Percentiles rank a stretch among this genome's conserved stretches.
Conservation (phyloP, 2,797 vertebrate genomes). For the Hippocampus kuda region DNA sequence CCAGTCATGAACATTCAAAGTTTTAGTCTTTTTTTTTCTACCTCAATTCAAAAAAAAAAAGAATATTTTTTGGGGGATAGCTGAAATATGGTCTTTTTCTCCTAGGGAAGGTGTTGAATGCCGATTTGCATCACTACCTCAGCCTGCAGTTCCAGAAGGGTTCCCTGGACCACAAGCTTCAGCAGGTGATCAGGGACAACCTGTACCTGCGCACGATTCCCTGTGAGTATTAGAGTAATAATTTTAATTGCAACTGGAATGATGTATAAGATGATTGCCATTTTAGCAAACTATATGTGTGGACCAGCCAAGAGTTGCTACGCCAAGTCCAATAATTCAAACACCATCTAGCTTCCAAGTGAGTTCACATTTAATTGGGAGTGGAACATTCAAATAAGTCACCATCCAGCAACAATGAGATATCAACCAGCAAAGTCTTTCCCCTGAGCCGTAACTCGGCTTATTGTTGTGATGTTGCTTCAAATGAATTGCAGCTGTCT, state of each 20-base stretch:
- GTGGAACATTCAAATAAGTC: neutral
- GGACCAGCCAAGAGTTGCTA: neutral
- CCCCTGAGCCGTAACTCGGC: neutral
- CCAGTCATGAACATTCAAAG: neutral
- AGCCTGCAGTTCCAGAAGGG: conserved; percentile 99
- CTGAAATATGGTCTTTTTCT: conserved; percentile 3
- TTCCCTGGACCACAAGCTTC: conserved; percentile 94
- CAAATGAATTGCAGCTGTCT: neutral
- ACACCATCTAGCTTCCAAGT: neutral
- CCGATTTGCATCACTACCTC: conserved; percentile 93
- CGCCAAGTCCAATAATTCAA: neutral
- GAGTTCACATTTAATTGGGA: neutral
- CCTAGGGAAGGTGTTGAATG: conserved; percentile 93
- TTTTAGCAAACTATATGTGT: neutral
- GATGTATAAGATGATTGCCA: neutral
- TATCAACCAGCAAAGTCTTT: neutral
- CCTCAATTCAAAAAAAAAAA: too few relatives aligned
- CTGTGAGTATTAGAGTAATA: conserved; percentile 73
- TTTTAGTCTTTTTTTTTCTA: neutral
- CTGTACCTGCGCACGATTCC: conserved; percentile 97
- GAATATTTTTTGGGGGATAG: too few relatives aligned
- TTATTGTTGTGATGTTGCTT: neutral
- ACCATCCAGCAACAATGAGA: neutral
- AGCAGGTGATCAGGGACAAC: conserved; percentile 99
- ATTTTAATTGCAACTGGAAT: neutral